Base-by-base conservation (phyloP, 2,888 invertebrate species). In the Salticus scenicus region DNA sequence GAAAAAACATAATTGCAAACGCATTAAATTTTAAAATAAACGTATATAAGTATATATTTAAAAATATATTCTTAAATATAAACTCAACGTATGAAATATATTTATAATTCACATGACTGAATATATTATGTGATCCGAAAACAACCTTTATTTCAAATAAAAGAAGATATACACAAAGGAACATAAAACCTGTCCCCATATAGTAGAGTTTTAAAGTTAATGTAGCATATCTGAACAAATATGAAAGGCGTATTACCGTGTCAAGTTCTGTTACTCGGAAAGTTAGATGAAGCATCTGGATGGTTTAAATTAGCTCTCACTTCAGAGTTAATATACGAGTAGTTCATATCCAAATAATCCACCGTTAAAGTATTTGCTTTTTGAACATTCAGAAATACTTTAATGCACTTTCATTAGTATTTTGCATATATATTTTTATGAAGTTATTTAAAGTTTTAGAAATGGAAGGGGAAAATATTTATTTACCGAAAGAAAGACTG, bases 331-430 rank as follows among this genome's bases (percentile, higher is more conserved):
- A n/a, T 17, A 8, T 57, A 17, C 24, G 4, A 57, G 24, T n/a
- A 57, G 20, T n/a, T 24, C 24, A 57, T 57, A 57, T 12, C 0
- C 24, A 24, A 57, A 57, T 24, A 57, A 57, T 57, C 24, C 24
- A 24, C 42, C 24, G 24, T 1, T 17, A 24, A 24, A 57, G 20
- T 24, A 57, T 57, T 12, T 57, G 57, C 24, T 57, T 24, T 57
- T 7, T 20, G 57, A 5, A 57, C 7, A 5, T 57, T 57, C 10
- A 47, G 14, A n/a, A 47, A 17, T 2, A 47, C 17, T 47, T 47
- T 47, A 47, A 47, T 47, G 47, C 47, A 47, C 47, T 47, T 47
- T n/a, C 47, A 47, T 47, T 47, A 47, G 17, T 12, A n/a, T 47
- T 17, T 47, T 47, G 17, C 2, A n/a, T 12, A 2, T 17, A n/a